Percentiles rank a stretch among this genome's conserved stretches.
Conservation (phyloP, 2,113 vertebrate species). For the Trinectes maculatus region DNA sequence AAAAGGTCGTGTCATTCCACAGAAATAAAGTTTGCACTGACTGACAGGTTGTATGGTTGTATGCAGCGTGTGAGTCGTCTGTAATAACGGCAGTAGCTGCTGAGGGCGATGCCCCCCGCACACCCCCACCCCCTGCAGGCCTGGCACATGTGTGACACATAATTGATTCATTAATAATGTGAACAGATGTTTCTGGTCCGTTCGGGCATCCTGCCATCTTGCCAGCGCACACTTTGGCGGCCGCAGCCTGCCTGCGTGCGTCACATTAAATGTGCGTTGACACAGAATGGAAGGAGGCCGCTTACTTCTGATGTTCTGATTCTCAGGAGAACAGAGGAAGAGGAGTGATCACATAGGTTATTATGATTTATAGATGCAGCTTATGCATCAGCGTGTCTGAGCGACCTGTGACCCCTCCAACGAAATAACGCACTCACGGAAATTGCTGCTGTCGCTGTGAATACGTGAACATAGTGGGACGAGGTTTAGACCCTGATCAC, state of each 20-base stretch:
- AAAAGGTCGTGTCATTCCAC: too few relatives aligned
- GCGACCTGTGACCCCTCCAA: background rate
- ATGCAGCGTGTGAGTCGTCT: slow-evolving; percentile 46
- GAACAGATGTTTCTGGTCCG: slow-evolving; percentile 80
- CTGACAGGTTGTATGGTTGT: slow-evolving; percentile 27
- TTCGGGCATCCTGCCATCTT: slow-evolving; percentile 49
- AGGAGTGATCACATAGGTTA: slow-evolving; percentile 2
- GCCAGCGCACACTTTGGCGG: slow-evolving; percentile 55
- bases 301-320: slow-evolving; percentile 44
- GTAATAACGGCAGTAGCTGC: slow-evolving; percentile 29
- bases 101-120: slow-evolving; percentile 32
- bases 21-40: too few relatives aligned
- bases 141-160: slow-evolving; percentile 78
- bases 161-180: slow-evolving; percentile 84
- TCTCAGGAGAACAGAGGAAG: slow-evolving; percentile 26
- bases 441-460: slow-evolving; percentile 18
- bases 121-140: slow-evolving; percentile 53
- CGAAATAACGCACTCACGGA: slow-evolving; percentile 5
- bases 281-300: slow-evolving; percentile 51
- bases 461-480: background rate
- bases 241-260: slow-evolving; percentile 52
- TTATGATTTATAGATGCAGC: slow-evolving; percentile 28
- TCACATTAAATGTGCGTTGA: slow-evolving; percentile 56
- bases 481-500: background rate
- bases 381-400: slow-evolving; percentile 9